Evolutionary conservation across 1,140 invertebrate species (phyloP), one percentile per base, ranked within the genome.

Genomic region (Chrysoperla carnea): DNA sequence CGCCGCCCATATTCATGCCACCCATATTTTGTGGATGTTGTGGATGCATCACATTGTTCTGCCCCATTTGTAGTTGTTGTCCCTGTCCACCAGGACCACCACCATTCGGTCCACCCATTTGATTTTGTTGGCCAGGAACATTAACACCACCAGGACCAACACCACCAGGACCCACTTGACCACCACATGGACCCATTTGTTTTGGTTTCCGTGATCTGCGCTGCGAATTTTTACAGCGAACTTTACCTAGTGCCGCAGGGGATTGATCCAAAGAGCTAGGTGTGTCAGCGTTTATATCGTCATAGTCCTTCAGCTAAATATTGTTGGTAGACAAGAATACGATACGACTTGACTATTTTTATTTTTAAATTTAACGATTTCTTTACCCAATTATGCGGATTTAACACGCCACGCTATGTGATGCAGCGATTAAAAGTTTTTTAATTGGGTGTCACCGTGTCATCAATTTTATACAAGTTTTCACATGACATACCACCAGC

Each of bases 241-340:
- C 60, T 48, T 64, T 59, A 39, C 66, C 62, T 36, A 59, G 51
- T 14, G 62, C 63, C 1, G 52, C 57, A 9, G 72, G 63, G n/a
- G 72, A 71, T 48, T 75, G 70, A 54, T 73, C 67, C 42, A 68
- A 65, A 11, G 65, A 69, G 5, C 64, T 65, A 4, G 70, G 71
- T 36, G 64, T 74, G 47, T 72, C 70, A 27, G 64, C 69, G 53
- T 72, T 70, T 4, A 33, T 23, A 58, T 62, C 60, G 53, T 65
- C 65, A 50, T 50, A 54, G 50, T 70, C 63, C 59, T 69, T 67
- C 58, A 61, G 54, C 57, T 63, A 53, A 57, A 52, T 48, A 54
- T 55, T 50, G 54, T 54, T 46, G 57, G 53, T 33, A 33, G 8
- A 33, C 56, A 60, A 46, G 54, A 50, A 54, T 56, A 59, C 55